Conservation (phyloP, 1,140 invertebrate species). For the Tetramorium alpestre region DNA sequence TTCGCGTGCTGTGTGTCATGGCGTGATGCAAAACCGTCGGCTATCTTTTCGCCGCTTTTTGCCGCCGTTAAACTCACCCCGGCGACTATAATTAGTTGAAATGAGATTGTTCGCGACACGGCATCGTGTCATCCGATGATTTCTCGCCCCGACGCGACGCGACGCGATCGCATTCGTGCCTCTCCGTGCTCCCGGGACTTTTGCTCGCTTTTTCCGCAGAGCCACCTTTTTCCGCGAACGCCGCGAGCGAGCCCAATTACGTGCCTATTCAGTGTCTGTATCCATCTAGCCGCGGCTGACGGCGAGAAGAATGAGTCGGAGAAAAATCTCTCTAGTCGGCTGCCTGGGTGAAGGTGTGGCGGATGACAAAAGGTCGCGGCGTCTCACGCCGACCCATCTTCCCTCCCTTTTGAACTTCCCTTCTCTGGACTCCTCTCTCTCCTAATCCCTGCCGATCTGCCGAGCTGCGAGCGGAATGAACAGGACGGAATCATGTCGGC, state of each 20-base stretch:
- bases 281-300: not conserved
- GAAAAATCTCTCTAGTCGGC: conserved; percentile 22
- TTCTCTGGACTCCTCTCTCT: conserved; percentile 16
- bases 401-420: conserved; percentile 1
- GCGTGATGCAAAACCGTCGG: conserved; percentile 74
- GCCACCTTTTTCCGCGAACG: conserved; percentile 36
- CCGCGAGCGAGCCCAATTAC: conserved; percentile 50
- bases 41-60: conserved; percentile 38
- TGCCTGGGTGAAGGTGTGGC: conserved; percentile 5
- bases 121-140: conserved; percentile 22
- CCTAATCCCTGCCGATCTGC: conserved; percentile 70
- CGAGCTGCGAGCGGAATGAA: conserved; percentile 58
- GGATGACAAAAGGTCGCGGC: conserved; percentile 63
- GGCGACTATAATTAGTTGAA: conserved; percentile 75
- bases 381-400: not conserved
- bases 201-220: conserved; percentile 32
- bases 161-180: not conserved
- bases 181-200: not conserved
- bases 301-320: conserved; percentile 34
- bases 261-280: conserved; percentile 19
- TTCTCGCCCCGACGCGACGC: not conserved
- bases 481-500: conserved; percentile 82
- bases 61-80: conserved; percentile 67
- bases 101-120: conserved; percentile 75
- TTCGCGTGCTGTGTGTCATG: conserved; percentile 70